Percentiles rank a stretch among this genome's conserved stretches.
Evolutionary conservation across 1,140 invertebrate species (phyloP).

Genomic region (Drosophila micromelanica): DNA sequence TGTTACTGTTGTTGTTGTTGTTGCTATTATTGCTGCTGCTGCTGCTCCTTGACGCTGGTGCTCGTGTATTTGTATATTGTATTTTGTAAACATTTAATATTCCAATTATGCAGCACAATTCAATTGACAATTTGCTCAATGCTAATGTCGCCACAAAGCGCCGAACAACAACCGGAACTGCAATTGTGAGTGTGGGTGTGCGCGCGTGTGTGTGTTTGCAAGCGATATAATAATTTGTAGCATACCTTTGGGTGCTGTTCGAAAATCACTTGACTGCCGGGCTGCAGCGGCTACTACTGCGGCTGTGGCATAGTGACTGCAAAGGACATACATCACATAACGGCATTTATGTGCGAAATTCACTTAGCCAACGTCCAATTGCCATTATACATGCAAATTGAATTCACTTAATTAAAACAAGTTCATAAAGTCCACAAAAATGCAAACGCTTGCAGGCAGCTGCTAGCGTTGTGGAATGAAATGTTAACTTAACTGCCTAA

Average conservation of each 20-base stretch:
- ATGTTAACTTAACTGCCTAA: not conserved
- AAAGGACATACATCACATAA: slow-evolving; percentile 25
- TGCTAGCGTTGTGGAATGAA: not conserved
- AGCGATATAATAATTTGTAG: slow-evolving; percentile 51
- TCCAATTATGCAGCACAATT: slow-evolving; percentile 79
- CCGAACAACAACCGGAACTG: slow-evolving; percentile 19
- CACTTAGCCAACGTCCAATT: slow-evolving; percentile 54
- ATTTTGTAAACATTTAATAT: slow-evolving; percentile 82
- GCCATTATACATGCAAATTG: slow-evolving; percentile 58
- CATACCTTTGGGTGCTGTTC: slow-evolving; percentile 51
- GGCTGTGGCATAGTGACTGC: not conserved
- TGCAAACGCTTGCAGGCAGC: not conserved
- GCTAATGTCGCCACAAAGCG: slow-evolving; percentile 47
- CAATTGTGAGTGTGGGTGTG: slow-evolving; percentile 1
- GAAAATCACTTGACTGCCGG: slow-evolving; percentile 38
- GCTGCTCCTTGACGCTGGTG: not conserved
- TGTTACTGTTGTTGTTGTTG: slow-evolving; percentile 25
- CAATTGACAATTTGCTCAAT: slow-evolving; percentile 64
- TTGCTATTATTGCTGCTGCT: slow-evolving; percentile 28
- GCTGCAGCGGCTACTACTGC: not conserved
- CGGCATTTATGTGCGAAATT: slow-evolving; percentile 42
- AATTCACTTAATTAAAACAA: slow-evolving; percentile 56
- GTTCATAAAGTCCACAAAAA: slow-evolving; percentile 6
- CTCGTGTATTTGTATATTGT: slow-evolving; percentile 66
- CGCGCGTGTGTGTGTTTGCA: slow-evolving; percentile 2